A percentile compares a stretch with the other conserved stretches of the same genome.
These are phyloP conservation scores for Penaeus indicus DNA, from an alignment of 1,140 invertebrate species.

Conservation along the genomic window DNA sequence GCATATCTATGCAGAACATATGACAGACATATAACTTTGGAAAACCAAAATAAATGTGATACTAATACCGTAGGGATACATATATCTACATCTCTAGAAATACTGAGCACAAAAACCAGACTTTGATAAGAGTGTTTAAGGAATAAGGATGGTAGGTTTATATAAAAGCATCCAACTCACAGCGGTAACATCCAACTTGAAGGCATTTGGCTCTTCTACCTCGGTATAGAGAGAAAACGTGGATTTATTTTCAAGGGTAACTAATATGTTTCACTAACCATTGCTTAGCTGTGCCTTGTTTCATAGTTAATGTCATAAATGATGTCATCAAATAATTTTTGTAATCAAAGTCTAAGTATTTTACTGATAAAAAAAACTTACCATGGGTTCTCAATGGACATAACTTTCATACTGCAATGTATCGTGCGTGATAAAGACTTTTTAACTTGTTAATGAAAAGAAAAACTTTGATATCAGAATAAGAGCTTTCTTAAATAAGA, in stretches of 20 bases:
- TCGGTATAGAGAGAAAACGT: constrained; percentile 57
- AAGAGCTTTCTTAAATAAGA: constrained; percentile 41
- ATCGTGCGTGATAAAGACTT: constrained; percentile 42
- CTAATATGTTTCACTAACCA: constrained; percentile 35
- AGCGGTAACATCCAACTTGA: constrained; percentile 61
- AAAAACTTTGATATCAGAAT: constrained; percentile 34
- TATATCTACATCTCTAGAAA: background rate
- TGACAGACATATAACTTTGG: no score
- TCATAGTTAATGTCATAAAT: background rate
- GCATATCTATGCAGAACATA: no score
- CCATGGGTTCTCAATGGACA: constrained; percentile 34
- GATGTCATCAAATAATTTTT: background rate
- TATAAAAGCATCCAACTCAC: constrained; percentile 53
- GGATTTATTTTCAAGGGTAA: constrained; percentile 46
- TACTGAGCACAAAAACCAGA: constrained; percentile 31
- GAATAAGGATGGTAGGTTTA: constrained; percentile 11
- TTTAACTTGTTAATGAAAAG: constrained; percentile 29
- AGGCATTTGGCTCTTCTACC: constrained; percentile 59
- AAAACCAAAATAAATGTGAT: no score
- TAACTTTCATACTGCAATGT: constrained; percentile 37
- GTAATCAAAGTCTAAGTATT: constrained; percentile 23
- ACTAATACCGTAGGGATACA: no score
- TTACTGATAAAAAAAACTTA: constrained; percentile 42
- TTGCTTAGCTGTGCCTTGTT: constrained; percentile 32
- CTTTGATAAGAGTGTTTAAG: constrained; percentile 28